These are phyloP conservation scores for Pterobdella sp. DNA, from an alignment of 2,888 invertebrate species.

Conservation along the genomic window DNA sequence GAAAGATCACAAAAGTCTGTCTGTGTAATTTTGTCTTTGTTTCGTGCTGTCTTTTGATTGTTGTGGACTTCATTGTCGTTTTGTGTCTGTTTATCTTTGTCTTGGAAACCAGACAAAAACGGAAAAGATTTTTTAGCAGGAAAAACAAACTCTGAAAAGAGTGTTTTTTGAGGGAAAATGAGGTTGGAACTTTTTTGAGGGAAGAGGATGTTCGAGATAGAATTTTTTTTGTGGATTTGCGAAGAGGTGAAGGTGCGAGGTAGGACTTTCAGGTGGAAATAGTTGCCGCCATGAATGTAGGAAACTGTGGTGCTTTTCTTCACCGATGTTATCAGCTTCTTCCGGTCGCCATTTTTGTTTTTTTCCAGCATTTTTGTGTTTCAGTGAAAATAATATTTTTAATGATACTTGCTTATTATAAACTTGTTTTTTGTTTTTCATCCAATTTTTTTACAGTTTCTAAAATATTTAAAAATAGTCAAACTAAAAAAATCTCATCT, in stretches of 20 bases:
- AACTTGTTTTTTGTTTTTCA: no score
- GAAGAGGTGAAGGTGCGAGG: constrained; percentile 27
- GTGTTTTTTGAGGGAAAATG: no score
- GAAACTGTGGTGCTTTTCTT: constrained; percentile 33
- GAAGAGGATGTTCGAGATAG: constrained; percentile 25
- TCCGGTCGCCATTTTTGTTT: constrained; percentile 12
- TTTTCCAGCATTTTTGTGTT: not conserved
- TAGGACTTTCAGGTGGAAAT: constrained; percentile 32
- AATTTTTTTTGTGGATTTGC: no score
- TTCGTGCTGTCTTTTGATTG: not conserved
- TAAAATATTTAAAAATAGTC: no score
- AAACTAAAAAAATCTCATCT: no score
- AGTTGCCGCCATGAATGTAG: constrained; percentile 33
- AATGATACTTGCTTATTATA: no score
- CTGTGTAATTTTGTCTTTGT: not conserved
- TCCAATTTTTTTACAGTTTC: no score
- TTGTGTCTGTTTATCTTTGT: not conserved
- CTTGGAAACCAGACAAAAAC: not conserved
- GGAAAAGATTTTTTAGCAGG: no score
- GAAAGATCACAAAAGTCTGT: not conserved
- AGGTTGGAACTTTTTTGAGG: constrained; percentile 20
- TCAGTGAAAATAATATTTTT: no score
- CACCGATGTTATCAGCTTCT: constrained; percentile 27
- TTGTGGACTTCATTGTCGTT: not conserved
- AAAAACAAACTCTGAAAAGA: no score